Conservation (phyloP, 2,113 vertebrate species). For the Gopherus evgoodei region DNA sequence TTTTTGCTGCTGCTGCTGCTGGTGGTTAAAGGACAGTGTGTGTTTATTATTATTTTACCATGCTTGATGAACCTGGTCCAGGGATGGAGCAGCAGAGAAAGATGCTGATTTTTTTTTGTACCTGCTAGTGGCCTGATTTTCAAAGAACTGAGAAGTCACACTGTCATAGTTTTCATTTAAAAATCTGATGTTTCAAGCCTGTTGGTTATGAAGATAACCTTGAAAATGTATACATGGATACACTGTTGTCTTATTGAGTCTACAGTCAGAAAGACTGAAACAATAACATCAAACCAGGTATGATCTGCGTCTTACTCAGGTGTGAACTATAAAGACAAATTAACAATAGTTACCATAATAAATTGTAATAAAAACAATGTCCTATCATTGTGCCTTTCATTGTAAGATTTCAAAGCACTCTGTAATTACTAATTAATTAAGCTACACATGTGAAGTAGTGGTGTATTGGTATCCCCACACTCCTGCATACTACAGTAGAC, state of each 20-base stretch:
- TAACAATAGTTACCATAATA: neutral
- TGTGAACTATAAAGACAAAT: constrained; percentile 54
- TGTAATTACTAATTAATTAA: neutral
- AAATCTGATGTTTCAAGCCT: neutral
- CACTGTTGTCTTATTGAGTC: constrained; percentile 66
- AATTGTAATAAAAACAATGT: neutral
- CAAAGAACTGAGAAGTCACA: neutral
- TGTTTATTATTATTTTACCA: neutral
- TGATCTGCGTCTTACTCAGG: neutral
- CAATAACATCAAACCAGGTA: constrained; percentile 52
- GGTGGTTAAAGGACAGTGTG: neutral
- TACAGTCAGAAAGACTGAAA: constrained; percentile 52
- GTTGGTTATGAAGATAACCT: constrained; percentile 30
- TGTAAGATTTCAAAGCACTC: neutral
- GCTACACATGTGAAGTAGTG: neutral
- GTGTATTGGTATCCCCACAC: neutral
- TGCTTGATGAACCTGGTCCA: neutral
- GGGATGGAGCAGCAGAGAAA: neutral
- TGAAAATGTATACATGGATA: constrained; percentile 48
- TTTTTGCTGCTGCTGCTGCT: neutral
- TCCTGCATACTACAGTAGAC: neutral
- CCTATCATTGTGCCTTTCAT: neutral
- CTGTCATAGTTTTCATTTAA: neutral
- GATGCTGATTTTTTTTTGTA: neutral
- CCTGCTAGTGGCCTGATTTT: neutral